Base-by-base conservation (phyloP, 2,797 vertebrate species). In the Phoebastria nigripes region DNA sequence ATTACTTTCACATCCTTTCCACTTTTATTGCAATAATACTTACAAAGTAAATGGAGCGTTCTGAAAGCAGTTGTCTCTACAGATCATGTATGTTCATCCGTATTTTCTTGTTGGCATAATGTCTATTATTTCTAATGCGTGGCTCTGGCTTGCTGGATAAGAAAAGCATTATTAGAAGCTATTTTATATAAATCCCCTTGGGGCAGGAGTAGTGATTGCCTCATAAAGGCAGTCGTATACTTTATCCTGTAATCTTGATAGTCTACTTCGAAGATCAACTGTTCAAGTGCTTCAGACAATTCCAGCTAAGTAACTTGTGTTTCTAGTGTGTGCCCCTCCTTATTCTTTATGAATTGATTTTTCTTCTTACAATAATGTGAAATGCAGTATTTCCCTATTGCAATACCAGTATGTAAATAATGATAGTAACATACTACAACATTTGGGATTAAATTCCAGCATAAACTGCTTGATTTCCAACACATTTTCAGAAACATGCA, bases 391-490 rank as follows among this genome's bases (percentile, higher is more conserved):
- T 89, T 65, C 73, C 46, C 17, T 61, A 54, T 78, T 76, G 84
- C 28, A 58, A 77, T 79, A 90, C 10, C 37, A 49, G 10, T 76
- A 35, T 76, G 65, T 84, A 71, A 87, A 56, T 84, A 92, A 90
- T 84, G 44, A 84, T 47, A 80, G 28, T 59, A 87, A 76, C 35
- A 52, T 47, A 54, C 46, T 82, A 47, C 69, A 93, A 70, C 9
- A 35, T 91, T 95, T 89, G 73, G 73, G 22, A 65, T 84, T 83
- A 39, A 71, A 80, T 95, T 95, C 33, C 58, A 58, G 18, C 72
- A 72, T 54, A 95, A 96, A 74, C 37, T 81, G 12, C 74, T 92
- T 89, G 44, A 82, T 94, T 95, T 95, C 44, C n/a, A 33, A 86
- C 54, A 35, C 8, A 56, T 63, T 86, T 90, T 85, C 65, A 83